Conservation (phyloP, 2,888 invertebrate genomes). For the Blera fallax region DNA sequence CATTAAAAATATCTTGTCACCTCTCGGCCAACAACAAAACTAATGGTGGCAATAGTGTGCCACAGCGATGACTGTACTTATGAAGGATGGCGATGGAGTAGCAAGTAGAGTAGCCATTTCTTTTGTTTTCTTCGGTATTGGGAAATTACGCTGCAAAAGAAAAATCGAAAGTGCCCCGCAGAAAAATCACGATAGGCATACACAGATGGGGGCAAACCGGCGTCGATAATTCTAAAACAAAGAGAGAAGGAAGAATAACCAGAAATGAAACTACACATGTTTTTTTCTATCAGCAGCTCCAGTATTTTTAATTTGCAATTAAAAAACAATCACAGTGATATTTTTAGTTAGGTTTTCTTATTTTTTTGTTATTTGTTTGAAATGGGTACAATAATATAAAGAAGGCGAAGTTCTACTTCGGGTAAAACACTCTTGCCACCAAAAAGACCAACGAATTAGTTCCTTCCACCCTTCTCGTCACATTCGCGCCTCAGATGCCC, state of each 20-base stretch:
- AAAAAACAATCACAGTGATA: conserved; percentile 82
- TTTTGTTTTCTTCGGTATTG: conserved; percentile 1
- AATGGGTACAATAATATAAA: conserved; percentile 73
- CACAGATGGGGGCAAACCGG: background rate
- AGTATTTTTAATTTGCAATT: conserved; percentile 82
- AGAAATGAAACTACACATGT: conserved; percentile 74
- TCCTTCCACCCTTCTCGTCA: conserved; percentile 86
- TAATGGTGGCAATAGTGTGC: conserved; percentile 20
- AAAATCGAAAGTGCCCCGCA: background rate
- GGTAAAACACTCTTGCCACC: conserved; percentile 71
- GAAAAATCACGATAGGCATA: background rate
- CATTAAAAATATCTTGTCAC: conserved; percentile 25
- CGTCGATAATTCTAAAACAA: background rate
- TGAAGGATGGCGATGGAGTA: conserved; percentile 38
- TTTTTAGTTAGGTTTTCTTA: conserved; percentile 76
- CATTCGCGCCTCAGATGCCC: conserved; percentile 96
- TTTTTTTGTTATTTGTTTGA: conserved; percentile 74
- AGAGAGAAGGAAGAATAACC: background rate
- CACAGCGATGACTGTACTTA: conserved; percentile 64
- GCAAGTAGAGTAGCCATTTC: conserved; percentile 21
- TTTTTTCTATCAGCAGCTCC: conserved; percentile 82
- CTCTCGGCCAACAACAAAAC: conserved; percentile 26
- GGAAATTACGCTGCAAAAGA: conserved; percentile 17
- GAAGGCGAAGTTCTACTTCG: conserved; percentile 72
- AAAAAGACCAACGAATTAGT: conserved; percentile 76